These are phyloP conservation scores for Sorex fumeus DNA, from an alignment of 2,113 vertebrate genomes.

Conservation along the genomic window DNA sequence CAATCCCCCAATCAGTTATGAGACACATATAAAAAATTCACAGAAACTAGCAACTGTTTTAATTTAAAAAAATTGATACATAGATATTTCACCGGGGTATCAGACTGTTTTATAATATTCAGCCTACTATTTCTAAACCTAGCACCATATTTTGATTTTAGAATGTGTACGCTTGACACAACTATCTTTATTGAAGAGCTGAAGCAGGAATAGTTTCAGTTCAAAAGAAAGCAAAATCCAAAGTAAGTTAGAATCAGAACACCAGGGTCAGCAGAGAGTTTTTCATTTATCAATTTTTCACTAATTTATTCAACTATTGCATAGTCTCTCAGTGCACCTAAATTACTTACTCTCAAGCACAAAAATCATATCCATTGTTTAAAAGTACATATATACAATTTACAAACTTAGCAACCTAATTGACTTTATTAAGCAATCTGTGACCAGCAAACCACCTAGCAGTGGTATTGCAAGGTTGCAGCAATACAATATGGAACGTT, in stretches of 20 bases:
- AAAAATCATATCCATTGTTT: not conserved
- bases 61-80: conserved; percentile 53
- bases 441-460: not conserved
- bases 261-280: not conserved
- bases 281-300: not conserved
- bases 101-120: conserved; percentile 39
- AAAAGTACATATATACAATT: not conserved
- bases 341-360: not conserved
- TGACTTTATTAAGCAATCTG: too few relatives aligned
- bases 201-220: conserved; percentile 7
- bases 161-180: not conserved
- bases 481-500: not conserved
- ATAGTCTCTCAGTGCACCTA: not conserved
- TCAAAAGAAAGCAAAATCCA: not conserved
- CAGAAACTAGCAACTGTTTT: not conserved
- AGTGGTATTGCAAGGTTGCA: not conserved
- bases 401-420: too few relatives aligned
- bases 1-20: not conserved
- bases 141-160: conserved; percentile 20
- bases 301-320: conserved; percentile 34
- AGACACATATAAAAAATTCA: conserved; percentile 60
- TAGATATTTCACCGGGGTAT: not conserved
- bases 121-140: not conserved
- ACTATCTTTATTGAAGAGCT: not conserved
- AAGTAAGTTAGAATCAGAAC: not conserved